A percentile compares a stretch with the other conserved stretches of the same genome.
Conservation (phyloP, 2,113 vertebrate genomes). For the Bombycilla garrulus region DNA sequence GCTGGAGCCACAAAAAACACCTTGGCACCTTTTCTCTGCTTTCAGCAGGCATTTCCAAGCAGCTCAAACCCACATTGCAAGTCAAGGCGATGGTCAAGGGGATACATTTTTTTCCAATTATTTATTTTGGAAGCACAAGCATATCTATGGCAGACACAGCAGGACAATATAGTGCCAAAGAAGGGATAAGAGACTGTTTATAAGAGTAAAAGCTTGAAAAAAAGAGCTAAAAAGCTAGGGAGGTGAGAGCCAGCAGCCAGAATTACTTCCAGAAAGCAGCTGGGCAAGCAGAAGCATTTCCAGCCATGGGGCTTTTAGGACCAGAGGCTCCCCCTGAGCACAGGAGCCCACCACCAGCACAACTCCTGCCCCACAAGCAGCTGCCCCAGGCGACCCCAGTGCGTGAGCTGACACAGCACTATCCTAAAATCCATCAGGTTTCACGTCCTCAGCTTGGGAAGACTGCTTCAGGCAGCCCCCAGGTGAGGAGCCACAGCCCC, state of each 20-base stretch:
- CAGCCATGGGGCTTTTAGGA: neutral
- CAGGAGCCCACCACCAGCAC: neutral
- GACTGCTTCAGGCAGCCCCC: neutral
- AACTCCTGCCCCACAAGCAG: neutral
- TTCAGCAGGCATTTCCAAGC: neutral
- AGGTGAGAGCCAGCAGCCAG: neutral
- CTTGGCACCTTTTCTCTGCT: fast-evolving
- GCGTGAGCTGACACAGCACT: neutral
- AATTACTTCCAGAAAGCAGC: neutral
- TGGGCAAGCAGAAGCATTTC: neutral
- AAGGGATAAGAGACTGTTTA: neutral
- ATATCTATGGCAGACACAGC: neutral
- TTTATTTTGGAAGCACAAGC: slow-evolving; percentile 29
- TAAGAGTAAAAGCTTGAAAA: neutral
- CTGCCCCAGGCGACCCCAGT: fast-evolving
- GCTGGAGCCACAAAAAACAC: neutral
- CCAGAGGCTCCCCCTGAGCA: neutral
- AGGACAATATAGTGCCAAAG: neutral
- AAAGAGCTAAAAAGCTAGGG: neutral
- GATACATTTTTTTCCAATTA: neutral
- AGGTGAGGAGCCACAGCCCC: neutral
- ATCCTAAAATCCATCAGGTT: neutral
- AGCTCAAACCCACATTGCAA: neutral
- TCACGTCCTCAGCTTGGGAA: fast-evolving
- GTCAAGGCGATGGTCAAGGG: neutral